Evolutionary conservation across 1,140 invertebrate species (phyloP), one percentile per base, ranked within the genome.

Genomic region (Agrilus planipennis): DNA sequence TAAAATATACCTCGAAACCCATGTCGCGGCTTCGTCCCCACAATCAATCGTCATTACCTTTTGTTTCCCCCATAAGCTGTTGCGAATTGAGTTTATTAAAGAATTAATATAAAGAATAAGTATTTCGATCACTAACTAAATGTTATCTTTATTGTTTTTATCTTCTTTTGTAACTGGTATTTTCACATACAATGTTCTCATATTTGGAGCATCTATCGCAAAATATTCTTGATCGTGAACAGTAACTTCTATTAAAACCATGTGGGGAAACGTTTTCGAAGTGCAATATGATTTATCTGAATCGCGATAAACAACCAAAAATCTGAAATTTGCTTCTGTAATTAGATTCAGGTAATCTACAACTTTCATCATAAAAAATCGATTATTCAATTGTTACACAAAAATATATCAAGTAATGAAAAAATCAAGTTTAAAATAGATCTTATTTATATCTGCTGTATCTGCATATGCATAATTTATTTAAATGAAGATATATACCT

Each of bases 1-100:
- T 5, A 73, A 46, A 37, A 76, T 53, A 43, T 61, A 72, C 22
- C 65, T 57, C 0, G 72, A 75, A 37, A 76, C 50, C 73, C 74
- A 76, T 7, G 58, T 57, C 4, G 73, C 70, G 23, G 60, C 60
- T 36, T 71, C 71, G 27, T 70, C 64, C 12, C 74, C 73, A 23
- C 73, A 75, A 41, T 77, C 73, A 32, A 68, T 62, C 0, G 62
- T 66, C 11, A 64, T 49, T 2, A 75, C 51, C 0, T 59, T 39
- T 32, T 56, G 11, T 3, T 21, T 30, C 12, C 12, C 9, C 77
- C 76, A 39, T 75, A 78, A 42, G 79, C 76, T 28, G n/a, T n/a
- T n/a, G n/a, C n/a, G n/a, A n/a, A 71, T 65, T 0, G 63, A 67
- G 14, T 65, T 52, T 3, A 76, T 56, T 0, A 61, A 39, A 43